phyloP scores from a whole-genome alignment of 92 coral and sea anemone species.

The Zoanthus solanderi region DNA sequence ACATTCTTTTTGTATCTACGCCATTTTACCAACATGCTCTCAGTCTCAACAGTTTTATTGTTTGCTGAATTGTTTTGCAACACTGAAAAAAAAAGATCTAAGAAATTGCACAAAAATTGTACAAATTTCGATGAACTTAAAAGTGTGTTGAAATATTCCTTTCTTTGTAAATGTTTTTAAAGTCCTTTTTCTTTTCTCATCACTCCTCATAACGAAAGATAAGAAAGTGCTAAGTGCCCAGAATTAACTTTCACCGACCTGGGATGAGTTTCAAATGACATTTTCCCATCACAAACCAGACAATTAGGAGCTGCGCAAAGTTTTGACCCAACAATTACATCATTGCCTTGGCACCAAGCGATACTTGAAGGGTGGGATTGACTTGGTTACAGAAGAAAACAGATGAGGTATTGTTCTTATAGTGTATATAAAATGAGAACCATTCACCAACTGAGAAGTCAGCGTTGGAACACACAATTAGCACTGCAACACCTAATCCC shows the following conservation, averaged over 20 bases:
- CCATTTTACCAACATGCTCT: background rate
- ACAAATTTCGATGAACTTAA: background rate
- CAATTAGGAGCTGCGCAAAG: constrained; percentile 47
- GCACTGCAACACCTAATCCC: background rate
- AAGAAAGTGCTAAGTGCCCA: constrained; percentile 43
- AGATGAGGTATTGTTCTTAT: constrained; percentile 34
- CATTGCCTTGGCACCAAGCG: constrained; percentile 42
- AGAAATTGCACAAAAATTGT: background rate
- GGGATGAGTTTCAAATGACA: constrained; percentile 53
- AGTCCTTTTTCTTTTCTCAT: constrained; percentile 25
- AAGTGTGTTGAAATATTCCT: background rate
- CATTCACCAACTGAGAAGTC: background rate
- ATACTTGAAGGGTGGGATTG: constrained; percentile 26
- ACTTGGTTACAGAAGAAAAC: constrained; percentile 4
- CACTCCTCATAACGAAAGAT: constrained; percentile 42
- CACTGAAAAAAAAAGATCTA: background rate
- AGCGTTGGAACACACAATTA: background rate
- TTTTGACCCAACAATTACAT: constrained; percentile 44
- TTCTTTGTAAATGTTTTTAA: background rate
- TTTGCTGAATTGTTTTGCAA: background rate
- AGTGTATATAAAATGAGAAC: constrained; percentile 19
- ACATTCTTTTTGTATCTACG: background rate
- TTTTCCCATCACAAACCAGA: constrained; percentile 49
- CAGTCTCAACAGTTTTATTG: background rate
- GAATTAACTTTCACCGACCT: constrained; percentile 13